These are phyloP conservation scores for Colletes latitarsis DNA, from an alignment of 1,140 invertebrate species.

Conservation along the genomic window DNA sequence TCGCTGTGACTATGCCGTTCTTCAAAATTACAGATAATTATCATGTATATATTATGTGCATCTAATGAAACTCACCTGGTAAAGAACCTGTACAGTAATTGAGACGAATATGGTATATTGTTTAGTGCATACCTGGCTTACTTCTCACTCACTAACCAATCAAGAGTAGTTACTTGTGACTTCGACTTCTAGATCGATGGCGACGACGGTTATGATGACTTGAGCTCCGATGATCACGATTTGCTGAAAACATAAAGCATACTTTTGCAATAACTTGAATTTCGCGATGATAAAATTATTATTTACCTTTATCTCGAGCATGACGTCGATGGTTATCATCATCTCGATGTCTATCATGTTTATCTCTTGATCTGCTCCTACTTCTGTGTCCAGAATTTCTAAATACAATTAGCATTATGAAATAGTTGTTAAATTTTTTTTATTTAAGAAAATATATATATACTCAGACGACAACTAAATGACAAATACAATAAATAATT, in stretches of 20 bases:
- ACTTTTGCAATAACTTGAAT: not conserved
- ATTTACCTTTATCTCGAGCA: slow-evolving; percentile 76
- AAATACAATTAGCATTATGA: not conserved
- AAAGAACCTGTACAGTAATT: slow-evolving; percentile 81
- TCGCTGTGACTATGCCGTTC: slow-evolving; percentile 65
- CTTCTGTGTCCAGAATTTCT: slow-evolving; percentile 77
- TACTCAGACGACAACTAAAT: too few species aligned
- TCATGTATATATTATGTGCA: slow-evolving; percentile 78
- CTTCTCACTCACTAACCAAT: slow-evolving; percentile 82
- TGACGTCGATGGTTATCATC: slow-evolving; percentile 77
- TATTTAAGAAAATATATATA: too few species aligned
- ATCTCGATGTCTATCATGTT: slow-evolving; percentile 76
- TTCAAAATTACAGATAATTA: slow-evolving; percentile 75
- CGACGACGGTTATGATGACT: slow-evolving; percentile 77
- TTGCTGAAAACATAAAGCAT: slow-evolving; percentile 59
- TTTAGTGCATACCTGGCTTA: slow-evolving; percentile 81
- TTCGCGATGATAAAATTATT: slow-evolving; percentile 18
- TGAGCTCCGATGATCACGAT: slow-evolving; percentile 77
- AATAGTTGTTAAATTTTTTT: not conserved
- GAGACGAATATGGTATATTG: slow-evolving; percentile 80
- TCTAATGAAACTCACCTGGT: slow-evolving; percentile 80
- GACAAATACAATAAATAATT: not conserved
- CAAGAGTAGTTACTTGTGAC: slow-evolving; percentile 81
- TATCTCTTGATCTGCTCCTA: slow-evolving; percentile 78
- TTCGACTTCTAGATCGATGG: slow-evolving; percentile 80